Percentiles rank a stretch among this genome's conserved stretches.
Evolutionary conservation across 2,113 vertebrate genomes (phyloP).

Genomic region (Lagenorhynchus albirostris): DNA sequence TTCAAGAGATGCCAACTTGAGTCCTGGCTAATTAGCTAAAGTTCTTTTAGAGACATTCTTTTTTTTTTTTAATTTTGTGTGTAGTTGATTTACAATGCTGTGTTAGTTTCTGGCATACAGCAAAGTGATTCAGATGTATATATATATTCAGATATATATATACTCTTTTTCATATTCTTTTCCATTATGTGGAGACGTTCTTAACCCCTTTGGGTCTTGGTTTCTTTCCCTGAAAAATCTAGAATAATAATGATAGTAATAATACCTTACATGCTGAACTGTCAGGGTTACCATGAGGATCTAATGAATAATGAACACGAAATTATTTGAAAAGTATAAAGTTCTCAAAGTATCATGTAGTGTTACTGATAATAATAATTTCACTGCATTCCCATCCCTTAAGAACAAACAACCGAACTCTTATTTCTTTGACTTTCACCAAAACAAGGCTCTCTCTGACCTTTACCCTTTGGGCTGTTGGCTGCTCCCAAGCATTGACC

Average conservation of each 20-base stretch:
- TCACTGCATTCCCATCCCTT: neutral
- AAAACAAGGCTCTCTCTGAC: neutral
- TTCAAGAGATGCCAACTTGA: neutral
- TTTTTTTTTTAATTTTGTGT: neutral
- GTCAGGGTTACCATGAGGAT: neutral
- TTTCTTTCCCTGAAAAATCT: neutral
- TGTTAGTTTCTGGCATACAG: neutral
- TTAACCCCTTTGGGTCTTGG: neutral
- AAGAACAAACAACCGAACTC: neutral
- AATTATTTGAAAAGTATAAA: neutral
- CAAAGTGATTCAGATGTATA: neutral
- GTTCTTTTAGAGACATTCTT: neutral
- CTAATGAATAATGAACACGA: neutral
- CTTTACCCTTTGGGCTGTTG: neutral
- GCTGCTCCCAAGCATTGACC: neutral
- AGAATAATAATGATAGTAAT: neutral
- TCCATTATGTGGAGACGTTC: neutral
- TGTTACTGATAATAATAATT: neutral
- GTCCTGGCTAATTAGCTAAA: neutral
- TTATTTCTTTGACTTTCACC: neutral
- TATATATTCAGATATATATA: neutral
- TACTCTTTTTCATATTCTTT: neutral
- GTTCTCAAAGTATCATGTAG: neutral
- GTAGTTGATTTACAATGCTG: neutral
- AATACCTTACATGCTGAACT: neutral